These are phyloP conservation scores for Germaria angustata DNA, from an alignment of 2,888 invertebrate species.

Conservation along the genomic window DNA sequence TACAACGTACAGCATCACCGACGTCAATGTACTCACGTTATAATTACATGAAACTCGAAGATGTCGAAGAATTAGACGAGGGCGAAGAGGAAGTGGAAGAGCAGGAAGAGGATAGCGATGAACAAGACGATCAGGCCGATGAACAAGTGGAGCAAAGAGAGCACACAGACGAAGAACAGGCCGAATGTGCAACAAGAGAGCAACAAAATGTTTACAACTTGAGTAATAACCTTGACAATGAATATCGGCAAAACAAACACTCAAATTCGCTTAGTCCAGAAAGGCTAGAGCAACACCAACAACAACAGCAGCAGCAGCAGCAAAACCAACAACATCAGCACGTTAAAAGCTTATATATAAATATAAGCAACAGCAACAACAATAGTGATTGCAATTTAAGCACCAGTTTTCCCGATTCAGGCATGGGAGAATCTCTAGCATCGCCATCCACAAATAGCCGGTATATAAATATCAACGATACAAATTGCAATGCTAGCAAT, in stretches of 20 bases:
- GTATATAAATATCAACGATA: constrained; percentile 58
- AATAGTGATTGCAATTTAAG: constrained; percentile 77
- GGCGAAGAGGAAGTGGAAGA: constrained; percentile 70
- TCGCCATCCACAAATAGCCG: constrained; percentile 62
- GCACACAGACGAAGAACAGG: background rate
- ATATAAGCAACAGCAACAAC: constrained; percentile 69
- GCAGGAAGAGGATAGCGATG: constrained; percentile 45
- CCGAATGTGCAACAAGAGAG: constrained; percentile 9
- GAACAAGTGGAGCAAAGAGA: background rate
- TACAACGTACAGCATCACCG: constrained; percentile 68
- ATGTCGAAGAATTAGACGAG: constrained; percentile 72
- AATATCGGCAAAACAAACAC: constrained; percentile 57
- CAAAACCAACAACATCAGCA: too few species aligned
- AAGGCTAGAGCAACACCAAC: constrained; percentile 70
- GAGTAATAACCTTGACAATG: constrained; percentile 64
- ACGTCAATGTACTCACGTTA: constrained; percentile 68
- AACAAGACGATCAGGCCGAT: constrained; percentile 31
- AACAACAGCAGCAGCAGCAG: constrained; percentile 67
- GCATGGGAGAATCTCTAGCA: constrained; percentile 71
- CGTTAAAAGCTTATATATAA: constrained; percentile 45
- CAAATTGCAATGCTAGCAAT: constrained; percentile 40
- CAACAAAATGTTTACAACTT: constrained; percentile 14
- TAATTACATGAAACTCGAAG: constrained; percentile 74
- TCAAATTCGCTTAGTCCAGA: constrained; percentile 65
- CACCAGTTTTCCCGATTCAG: constrained; percentile 77